Evolutionary conservation across 2,888 invertebrate genomes (phyloP), one percentile per base, ranked within the genome.

Genomic region (Ceraclea dissimilis): DNA sequence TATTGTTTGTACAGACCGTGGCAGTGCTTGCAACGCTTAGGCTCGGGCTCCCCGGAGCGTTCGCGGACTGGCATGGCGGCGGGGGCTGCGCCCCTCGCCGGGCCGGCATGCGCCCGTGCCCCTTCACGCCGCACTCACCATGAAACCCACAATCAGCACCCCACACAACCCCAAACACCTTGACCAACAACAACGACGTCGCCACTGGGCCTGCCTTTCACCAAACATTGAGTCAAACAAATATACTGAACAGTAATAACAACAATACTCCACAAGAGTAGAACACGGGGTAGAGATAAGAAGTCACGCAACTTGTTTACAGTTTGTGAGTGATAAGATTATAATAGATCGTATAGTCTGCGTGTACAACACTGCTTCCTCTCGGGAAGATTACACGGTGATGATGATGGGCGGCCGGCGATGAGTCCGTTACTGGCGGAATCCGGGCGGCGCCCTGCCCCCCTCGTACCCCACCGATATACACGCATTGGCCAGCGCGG

Each of bases 21-120:
- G 86, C 90, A 90, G 79, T 88, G 88, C 82, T 86, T 88, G 87
- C 90, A 90, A 85, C 90, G 88, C 80, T 90, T 90, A 78, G 89
- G 87, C 83, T 88, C 86, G 79, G 89, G 88, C 68, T 77, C 77
- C 73, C 76, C 75, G 56, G 58, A 54, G 74, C 74, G 74, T 71
- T 75, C 75, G 75, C 77, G 75, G 72, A 78, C 78, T 74, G 78
- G 78, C 78, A 77, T 78, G 76, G 76, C 77, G 73, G 69, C 69
- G 74, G 70, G 69, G 67, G 68, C 64, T 66, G 65, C 68, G 64
- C 67, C 67, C 64, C 67, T 67, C 46, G 56, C 55, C 54, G 31
- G 54, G 54, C 51, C 58, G 52, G 46, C 43, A 17, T 34, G 54
- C 58, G 51, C 16, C 54, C 22, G 46, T 19, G 44, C 44, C 53